Evolutionary conservation across 2,113 vertebrate genomes (phyloP).

Genomic region (Xerus inauris): DNA sequence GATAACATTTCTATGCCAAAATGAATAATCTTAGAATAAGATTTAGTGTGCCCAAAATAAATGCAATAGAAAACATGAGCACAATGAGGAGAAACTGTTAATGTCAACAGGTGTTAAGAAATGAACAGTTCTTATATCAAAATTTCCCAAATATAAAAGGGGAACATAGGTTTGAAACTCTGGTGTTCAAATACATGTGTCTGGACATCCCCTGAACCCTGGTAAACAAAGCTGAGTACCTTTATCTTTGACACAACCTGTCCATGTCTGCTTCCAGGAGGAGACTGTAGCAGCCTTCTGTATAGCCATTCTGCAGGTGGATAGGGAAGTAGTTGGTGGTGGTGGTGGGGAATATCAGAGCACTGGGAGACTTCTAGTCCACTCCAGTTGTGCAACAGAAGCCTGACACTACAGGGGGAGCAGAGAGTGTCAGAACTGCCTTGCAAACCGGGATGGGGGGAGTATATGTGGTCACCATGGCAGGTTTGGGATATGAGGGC

Average conservation of each 20-base stretch:
- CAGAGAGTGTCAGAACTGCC: constrained; percentile 99
- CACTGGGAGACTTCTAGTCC: constrained; percentile 99
- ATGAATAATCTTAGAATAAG: constrained; percentile 25
- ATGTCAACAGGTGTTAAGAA: neutral
- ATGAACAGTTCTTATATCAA: neutral
- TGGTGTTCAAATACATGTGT: neutral
- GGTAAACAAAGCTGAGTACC: neutral
- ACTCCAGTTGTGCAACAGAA: constrained; percentile 99
- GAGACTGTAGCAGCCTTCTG: constrained; percentile 96
- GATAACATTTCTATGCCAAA: neutral
- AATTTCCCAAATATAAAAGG: neutral
- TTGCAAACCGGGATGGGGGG: constrained; percentile 78
- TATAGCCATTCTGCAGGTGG: constrained; percentile 98
- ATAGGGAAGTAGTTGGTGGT: constrained; percentile 99
- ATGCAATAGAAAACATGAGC: neutral
- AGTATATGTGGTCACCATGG: constrained; percentile 70
- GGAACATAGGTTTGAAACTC: neutral
- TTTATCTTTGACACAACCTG: constrained; percentile 84
- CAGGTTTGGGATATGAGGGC: constrained; percentile 16
- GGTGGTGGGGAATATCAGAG: constrained; percentile 96
- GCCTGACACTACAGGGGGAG: constrained; percentile 99
- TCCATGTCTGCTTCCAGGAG: constrained; percentile 96
- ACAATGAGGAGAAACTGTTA: neutral
- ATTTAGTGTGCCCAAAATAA: neutral
- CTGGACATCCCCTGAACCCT: neutral